Evolutionary conservation across 2,797 vertebrate genomes (phyloP).

Genomic region (Heterohyrax brucei): DNA sequence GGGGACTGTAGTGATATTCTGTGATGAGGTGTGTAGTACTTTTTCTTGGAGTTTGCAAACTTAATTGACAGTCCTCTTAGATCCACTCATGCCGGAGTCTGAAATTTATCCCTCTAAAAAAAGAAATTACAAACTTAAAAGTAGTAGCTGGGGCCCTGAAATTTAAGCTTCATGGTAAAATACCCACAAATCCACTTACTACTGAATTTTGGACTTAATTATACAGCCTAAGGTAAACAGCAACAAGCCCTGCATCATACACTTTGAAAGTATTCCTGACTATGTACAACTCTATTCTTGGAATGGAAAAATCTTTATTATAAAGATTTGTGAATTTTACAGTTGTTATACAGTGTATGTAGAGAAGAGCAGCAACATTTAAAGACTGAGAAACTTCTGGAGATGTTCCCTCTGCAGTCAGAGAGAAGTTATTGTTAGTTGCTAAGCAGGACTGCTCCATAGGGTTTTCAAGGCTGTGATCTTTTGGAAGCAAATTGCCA

Average conservation of each 20-base stretch:
- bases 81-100: not conserved
- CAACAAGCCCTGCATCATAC: not conserved
- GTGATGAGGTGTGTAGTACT: no score
- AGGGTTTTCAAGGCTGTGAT: no score
- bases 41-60: no score
- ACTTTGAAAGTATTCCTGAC: not conserved
- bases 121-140: conserved; percentile 32
- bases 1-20: no score
- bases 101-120: conserved; percentile 42
- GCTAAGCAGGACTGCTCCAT: no score
- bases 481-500: no score
- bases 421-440: not conserved
- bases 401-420: not conserved
- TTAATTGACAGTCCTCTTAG: no score
- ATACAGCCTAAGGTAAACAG: not conserved
- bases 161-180: conserved; percentile 39
- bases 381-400: conserved; percentile 21
- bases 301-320: not conserved
- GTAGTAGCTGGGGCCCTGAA: not conserved
- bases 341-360: not conserved
- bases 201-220: not conserved
- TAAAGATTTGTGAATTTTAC: conserved; percentile 20
- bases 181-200: not conserved
- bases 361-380: not conserved
- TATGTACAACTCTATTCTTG: not conserved